These are phyloP conservation scores for Pseudomyrmex gracilis DNA, from an alignment of 1,140 invertebrate species.

Conservation along the genomic window DNA sequence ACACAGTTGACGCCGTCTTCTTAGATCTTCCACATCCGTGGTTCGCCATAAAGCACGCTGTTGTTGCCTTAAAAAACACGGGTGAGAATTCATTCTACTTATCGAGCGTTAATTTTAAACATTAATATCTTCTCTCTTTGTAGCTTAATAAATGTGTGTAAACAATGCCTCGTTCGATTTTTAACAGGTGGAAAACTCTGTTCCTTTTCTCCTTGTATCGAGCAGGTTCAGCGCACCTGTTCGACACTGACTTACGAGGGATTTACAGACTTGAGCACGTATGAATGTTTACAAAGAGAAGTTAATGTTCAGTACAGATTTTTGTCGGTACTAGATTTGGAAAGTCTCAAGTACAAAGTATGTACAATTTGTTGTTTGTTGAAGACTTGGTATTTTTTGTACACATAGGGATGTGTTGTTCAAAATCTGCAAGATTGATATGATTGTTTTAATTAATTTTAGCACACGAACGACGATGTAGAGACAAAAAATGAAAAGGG, in stretches of 20 bases:
- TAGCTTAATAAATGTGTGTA: too few species aligned
- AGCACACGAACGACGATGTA: constrained; percentile 77
- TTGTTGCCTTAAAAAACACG: constrained; percentile 88
- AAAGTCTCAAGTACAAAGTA: constrained; percentile 88
- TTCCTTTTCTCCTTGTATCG: constrained; percentile 99
- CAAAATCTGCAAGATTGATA: too few species aligned
- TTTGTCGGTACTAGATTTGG: constrained; percentile 89
- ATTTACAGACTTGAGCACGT: constrained; percentile 94
- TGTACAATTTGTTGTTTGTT: constrained; percentile 54
- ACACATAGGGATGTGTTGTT: too few species aligned
- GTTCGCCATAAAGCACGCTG: constrained; percentile 94
- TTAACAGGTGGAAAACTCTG: constrained; percentile 94
- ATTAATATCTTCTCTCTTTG: too few species aligned
- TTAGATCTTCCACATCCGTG: constrained; percentile 98
- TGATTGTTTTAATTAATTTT: constrained; percentile 35
- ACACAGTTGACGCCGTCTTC: constrained; percentile 97
- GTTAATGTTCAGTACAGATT: constrained; percentile 91
- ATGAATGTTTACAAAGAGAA: constrained; percentile 95
- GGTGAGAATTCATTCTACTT: constrained; percentile 82
- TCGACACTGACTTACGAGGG: constrained; percentile 89
- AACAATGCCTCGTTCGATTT: constrained; percentile 18
- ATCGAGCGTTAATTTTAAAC: too few species aligned
- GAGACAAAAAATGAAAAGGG: constrained; percentile 83
- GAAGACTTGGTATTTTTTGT: constrained; percentile 4
- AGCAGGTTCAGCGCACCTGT: constrained; percentile 97